Evolutionary conservation across 2,888 invertebrate genomes (phyloP).

Genomic region (Drosophila algonquin): DNA sequence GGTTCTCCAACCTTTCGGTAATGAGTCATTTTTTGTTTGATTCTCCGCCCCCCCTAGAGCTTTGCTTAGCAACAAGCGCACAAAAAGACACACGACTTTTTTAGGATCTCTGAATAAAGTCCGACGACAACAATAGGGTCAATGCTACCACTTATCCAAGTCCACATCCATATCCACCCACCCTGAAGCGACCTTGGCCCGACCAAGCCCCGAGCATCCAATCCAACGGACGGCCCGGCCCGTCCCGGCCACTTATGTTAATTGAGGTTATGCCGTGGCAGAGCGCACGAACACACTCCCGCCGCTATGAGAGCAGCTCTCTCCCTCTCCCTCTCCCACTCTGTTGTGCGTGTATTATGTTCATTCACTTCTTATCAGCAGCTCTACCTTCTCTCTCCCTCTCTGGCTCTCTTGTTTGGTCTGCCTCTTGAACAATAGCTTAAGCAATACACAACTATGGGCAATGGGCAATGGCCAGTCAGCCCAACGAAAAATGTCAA

Average conservation of each 20-base stretch:
- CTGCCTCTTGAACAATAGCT: constrained; percentile 54
- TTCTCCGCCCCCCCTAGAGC: background rate
- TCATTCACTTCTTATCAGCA: background rate
- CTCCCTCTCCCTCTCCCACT: background rate
- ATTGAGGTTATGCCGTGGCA: constrained; percentile 1
- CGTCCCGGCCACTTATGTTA: background rate
- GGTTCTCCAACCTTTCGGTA: background rate
- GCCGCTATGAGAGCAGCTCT: background rate
- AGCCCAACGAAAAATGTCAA: constrained; percentile 71
- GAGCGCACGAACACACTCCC: background rate
- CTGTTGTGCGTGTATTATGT: background rate
- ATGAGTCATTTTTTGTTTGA: background rate
- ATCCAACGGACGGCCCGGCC: background rate
- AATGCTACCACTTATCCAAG: constrained; percentile 25
- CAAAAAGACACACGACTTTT: constrained; percentile 9
- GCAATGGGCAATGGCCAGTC: constrained; percentile 25
- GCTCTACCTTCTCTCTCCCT: background rate
- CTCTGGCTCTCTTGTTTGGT: background rate
- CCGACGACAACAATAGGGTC: constrained; percentile 23
- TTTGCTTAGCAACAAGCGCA: constrained; percentile 27
- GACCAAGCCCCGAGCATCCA: background rate
- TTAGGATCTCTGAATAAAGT: background rate
- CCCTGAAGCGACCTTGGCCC: constrained; percentile 3
- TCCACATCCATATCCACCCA: constrained; percentile 19
- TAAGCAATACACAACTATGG: constrained; percentile 48